phyloP scores from a whole-genome alignment of 2,797 vertebrate genomes.

The Anabacerthia variegaticeps region DNA sequence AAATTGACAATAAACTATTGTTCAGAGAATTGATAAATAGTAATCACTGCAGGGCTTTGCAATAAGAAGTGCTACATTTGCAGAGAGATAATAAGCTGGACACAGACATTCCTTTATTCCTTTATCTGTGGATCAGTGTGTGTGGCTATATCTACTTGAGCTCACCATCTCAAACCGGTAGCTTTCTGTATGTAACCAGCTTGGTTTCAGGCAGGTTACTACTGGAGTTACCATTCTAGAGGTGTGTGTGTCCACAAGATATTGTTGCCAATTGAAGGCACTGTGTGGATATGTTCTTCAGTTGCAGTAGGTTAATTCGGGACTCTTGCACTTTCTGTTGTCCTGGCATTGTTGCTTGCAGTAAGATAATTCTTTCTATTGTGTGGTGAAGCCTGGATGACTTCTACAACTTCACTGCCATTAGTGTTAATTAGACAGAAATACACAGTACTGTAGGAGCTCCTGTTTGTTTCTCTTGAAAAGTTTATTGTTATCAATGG shows the following conservation, averaged over 20 bases:
- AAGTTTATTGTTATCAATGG: not conserved
- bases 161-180: not conserved
- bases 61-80: not conserved
- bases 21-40: not conserved
- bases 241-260: not conserved
- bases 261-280: not conserved
- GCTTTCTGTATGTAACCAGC: not conserved
- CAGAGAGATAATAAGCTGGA: not conserved
- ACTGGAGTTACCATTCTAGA: not conserved
- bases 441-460: not conserved
- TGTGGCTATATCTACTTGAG: not conserved
- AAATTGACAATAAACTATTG: not conserved
- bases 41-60: not conserved
- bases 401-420: not conserved
- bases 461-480: not conserved
- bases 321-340: not conserved
- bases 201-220: not conserved
- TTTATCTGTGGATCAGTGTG: not conserved
- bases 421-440: not conserved
- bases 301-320: not conserved
- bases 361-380: not conserved
- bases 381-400: not conserved
- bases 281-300: not conserved
- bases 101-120: not conserved
- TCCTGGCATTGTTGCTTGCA: not conserved